Conservation (phyloP, 2,888 invertebrate species). For the Pachycephus smyrnensis region DNA sequence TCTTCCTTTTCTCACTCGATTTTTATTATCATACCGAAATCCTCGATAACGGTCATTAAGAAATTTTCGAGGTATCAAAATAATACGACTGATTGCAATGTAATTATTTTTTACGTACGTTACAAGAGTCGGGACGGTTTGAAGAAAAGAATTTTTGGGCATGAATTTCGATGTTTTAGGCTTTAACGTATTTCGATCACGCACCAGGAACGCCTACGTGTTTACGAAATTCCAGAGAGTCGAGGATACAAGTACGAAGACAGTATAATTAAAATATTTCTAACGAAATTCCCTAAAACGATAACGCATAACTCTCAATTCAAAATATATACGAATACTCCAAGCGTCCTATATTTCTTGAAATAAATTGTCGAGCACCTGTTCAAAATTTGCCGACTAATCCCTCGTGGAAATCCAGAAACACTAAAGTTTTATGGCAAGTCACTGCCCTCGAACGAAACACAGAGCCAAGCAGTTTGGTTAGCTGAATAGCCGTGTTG, state of each 20-base stretch:
- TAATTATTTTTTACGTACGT: not conserved
- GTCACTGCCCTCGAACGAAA: not conserved
- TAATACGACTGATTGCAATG: not conserved
- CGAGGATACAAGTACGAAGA: not conserved
- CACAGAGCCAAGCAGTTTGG: not conserved
- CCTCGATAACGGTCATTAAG: not conserved
- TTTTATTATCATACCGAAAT: not conserved
- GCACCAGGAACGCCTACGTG: slow-evolving; percentile 8
- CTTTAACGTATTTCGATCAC: slow-evolving; percentile 7
- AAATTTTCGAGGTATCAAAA: not conserved
- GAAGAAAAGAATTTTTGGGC: not conserved
- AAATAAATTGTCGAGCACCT: not conserved
- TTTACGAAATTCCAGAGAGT: not conserved
- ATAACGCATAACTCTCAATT: not conserved
- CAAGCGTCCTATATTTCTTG: not conserved
- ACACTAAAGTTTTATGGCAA: not conserved
- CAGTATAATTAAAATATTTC: not conserved
- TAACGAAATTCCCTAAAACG: not conserved
- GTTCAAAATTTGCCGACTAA: not conserved
- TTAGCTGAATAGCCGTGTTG: slow-evolving; percentile 2
- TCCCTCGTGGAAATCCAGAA: not conserved
- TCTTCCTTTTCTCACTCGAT: not conserved
- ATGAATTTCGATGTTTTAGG: not conserved
- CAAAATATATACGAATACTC: not conserved
- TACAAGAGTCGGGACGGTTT: not conserved